These are phyloP conservation scores for Brachyistius frenatus DNA, from an alignment of 2,113 vertebrate species.

Conservation along the genomic window DNA sequence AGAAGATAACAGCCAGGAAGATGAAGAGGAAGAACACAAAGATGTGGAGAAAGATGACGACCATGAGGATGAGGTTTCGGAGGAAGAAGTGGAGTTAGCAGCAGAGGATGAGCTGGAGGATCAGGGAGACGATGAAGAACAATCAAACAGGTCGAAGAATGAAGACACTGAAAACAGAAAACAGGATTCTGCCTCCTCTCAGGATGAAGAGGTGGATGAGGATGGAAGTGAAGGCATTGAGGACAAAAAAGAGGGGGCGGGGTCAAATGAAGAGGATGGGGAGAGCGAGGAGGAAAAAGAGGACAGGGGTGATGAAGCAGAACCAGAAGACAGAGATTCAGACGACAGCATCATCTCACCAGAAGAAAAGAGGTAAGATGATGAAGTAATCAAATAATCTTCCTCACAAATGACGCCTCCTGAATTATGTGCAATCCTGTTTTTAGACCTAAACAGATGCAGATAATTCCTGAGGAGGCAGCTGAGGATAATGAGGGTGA, in stretches of 20 bases:
- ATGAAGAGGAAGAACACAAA: conserved; percentile 28
- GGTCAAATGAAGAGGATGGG: conserved; percentile 31
- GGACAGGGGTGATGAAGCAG: conserved; percentile 4
- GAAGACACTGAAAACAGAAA: conserved; percentile 22
- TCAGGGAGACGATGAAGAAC: conserved; percentile 11
- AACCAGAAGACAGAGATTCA: conserved; percentile 61
- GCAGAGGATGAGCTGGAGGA: conserved; percentile 50
- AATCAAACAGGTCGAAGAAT: not conserved
- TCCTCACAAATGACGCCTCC: not conserved
- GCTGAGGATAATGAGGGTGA: conserved; percentile 33
- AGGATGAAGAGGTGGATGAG: conserved; percentile 34
- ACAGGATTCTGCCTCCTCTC: conserved; percentile 25
- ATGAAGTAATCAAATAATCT: not conserved
- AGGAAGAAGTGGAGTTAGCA: conserved; percentile 26
- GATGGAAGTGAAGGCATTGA: conserved; percentile 22
- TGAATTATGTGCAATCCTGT: not conserved
- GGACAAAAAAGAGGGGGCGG: conserved; percentile 23
- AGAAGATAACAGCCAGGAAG: conserved; percentile 8
- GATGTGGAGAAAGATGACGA: not conserved
- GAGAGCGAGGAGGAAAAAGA: conserved; percentile 29
- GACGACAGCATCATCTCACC: conserved; percentile 76
- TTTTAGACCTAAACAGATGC: conserved; percentile 50
- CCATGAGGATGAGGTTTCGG: conserved; percentile 22
- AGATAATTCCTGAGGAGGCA: conserved; percentile 34
- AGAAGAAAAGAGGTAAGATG: conserved; percentile 53